Percentiles rank a stretch among this genome's conserved stretches.
Evolutionary conservation across 2,888 invertebrate genomes (phyloP).

Genomic region (Sepioteuthis lessoniana): DNA sequence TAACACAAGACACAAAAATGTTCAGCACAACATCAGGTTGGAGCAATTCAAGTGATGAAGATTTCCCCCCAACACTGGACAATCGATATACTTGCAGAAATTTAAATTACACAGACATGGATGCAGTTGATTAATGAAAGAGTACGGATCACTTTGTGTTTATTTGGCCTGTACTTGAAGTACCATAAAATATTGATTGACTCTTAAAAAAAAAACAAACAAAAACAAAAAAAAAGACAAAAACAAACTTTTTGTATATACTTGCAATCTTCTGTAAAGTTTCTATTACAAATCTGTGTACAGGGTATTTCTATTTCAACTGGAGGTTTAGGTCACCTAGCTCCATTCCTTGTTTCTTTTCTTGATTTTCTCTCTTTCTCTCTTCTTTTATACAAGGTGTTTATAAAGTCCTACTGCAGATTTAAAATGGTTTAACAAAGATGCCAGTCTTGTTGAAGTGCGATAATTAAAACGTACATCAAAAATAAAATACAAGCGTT

Average conservation of each 20-base stretch:
- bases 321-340: background rate
- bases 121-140: constrained; percentile 63
- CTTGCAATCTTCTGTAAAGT: background rate
- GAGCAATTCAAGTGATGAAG: background rate
- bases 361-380: background rate
- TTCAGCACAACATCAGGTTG: background rate
- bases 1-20: background rate
- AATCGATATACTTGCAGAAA: background rate
- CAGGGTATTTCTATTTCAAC: background rate
- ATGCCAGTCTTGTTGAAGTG: too few relatives aligned
- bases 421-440: too few relatives aligned
- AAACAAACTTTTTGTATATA: background rate
- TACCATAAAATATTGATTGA: background rate
- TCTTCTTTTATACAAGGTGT: background rate
- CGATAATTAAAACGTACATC: too few relatives aligned
- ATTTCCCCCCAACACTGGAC: background rate
- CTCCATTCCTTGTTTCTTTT: background rate
- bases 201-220: background rate
- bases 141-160: background rate
- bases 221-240: too few relatives aligned
- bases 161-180: background rate
- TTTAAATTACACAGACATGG: constrained; percentile 66
- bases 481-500: too few relatives aligned
- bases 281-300: background rate
- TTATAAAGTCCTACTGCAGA: too few relatives aligned